Evolutionary conservation across 2,888 invertebrate species (phyloP).

Genomic region (Allolobophora icterica): DNA sequence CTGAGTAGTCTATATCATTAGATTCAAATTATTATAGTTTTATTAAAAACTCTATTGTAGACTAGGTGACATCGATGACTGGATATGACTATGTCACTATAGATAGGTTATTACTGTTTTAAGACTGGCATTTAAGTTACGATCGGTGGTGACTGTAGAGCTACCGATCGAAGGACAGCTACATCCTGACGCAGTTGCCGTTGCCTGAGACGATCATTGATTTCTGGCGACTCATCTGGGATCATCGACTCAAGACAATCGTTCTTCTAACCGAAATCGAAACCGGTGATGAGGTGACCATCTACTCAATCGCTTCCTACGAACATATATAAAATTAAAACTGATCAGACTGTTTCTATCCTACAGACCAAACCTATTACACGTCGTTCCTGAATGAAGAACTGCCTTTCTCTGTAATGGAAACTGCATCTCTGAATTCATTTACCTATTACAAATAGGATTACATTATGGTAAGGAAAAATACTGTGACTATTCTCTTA

Average conservation of each 20-base stretch:
- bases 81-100: not conserved
- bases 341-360: not conserved
- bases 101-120: not conserved
- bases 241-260: not conserved
- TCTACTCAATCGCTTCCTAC: not conserved
- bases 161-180: not conserved
- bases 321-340: not conserved
- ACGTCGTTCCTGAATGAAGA: too few species aligned
- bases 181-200: slow-evolving; percentile 29
- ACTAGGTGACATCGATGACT: not conserved
- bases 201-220: slow-evolving; percentile 1
- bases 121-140: too few species aligned
- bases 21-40: not conserved
- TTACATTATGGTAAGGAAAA: too few species aligned
- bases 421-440: too few species aligned
- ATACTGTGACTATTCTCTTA: too few species aligned
- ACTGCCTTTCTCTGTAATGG: too few species aligned
- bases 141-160: slow-evolving; percentile 13
- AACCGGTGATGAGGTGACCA: not conserved
- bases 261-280: slow-evolving; percentile 28
- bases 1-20: not conserved
- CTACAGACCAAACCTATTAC: not conserved
- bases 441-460: too few species aligned
- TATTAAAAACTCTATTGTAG: not conserved
- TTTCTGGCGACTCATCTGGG: slow-evolving; percentile 31